Base-by-base conservation (phyloP, 2,113 vertebrate genomes). In the Hyla sarda region DNA sequence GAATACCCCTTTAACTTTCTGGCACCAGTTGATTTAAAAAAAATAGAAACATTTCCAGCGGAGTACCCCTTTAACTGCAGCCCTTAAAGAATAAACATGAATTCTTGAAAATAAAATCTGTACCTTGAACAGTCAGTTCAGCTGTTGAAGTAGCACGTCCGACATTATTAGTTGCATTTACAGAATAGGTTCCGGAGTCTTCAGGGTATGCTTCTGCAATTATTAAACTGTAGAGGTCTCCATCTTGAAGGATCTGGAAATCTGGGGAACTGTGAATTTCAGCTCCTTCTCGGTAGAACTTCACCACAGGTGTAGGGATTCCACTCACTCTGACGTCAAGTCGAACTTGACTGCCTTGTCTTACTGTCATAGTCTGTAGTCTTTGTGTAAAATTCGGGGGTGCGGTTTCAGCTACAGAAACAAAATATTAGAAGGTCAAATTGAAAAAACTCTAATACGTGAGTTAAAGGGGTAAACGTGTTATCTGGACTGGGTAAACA, bases 211-310 rank as follows among this genome's bases (percentile, higher is more conserved):
- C 96, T 95, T 98, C 97, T 1, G 95, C 95, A 89, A 99, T 98
- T 89, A 98, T 92, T 95, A 99, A 94, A 92, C 97, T 97, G 95
- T 99, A 97, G 93, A 96, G 95, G 91, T 99, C 97, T 90, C 95
- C 97, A 88, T 99, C 97, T 92, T 96, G 96, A 89, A 94, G 92
- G 94, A 99, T 97, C 94, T 95, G 94, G 89, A 99, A 99, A 96
- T 99, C 98, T 65, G 94, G 92, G 82, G 98, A 99, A 95, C 97
- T 99, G 93, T 97, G 97, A 89, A 99, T 99, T 96, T 99, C 98
- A 23, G 96, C 97, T 94, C 98, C 97, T 30, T 99, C 98, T 92
- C 97, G 94, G 92, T 97, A 98, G 93, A 99, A 99, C 94, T 98
- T 99, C 91, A 99, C 96, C 92, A 96, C 94, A 93, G 98, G 98